Conservation (phyloP, 2,113 vertebrate species). For the Phalacrocorax aristotelis region DNA sequence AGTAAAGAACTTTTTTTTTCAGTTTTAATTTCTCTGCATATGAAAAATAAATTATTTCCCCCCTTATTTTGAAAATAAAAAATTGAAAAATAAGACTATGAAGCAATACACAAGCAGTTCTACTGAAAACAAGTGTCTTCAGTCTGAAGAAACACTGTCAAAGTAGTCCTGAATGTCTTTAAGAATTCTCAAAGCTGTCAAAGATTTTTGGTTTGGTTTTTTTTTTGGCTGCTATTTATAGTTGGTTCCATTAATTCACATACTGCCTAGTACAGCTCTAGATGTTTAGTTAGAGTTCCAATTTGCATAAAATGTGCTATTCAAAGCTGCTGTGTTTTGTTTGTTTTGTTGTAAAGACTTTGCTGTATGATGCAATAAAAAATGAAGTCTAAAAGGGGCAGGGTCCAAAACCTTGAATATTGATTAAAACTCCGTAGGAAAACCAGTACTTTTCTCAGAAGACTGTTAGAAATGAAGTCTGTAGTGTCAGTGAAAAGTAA, state of each 20-base stretch:
- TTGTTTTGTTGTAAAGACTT: neutral
- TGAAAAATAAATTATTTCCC: neutral
- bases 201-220: neutral
- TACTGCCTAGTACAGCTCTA: neutral
- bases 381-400: neutral
- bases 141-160: neutral
- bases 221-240: constrained; percentile 26
- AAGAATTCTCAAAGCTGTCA: neutral
- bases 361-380: neutral
- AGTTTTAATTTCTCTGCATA: neutral
- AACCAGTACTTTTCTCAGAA: neutral
- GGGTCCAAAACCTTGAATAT: neutral
- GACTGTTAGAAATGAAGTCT: neutral
- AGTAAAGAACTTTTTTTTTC: neutral
- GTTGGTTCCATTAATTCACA: constrained; percentile 42
- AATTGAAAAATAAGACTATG: neutral
- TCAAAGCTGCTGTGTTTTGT: constrained; percentile 16
- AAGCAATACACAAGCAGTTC: neutral
- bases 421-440: neutral
- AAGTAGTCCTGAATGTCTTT: neutral
- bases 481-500: neutral
- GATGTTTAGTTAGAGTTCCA: neutral
- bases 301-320: neutral
- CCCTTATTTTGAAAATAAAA: neutral
- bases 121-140: neutral